A percentile compares a stretch with the other conserved stretches of the same genome.
phyloP scores from a whole-genome alignment of 2,113 vertebrate genomes.

The Eudyptes chrysolophus region DNA sequence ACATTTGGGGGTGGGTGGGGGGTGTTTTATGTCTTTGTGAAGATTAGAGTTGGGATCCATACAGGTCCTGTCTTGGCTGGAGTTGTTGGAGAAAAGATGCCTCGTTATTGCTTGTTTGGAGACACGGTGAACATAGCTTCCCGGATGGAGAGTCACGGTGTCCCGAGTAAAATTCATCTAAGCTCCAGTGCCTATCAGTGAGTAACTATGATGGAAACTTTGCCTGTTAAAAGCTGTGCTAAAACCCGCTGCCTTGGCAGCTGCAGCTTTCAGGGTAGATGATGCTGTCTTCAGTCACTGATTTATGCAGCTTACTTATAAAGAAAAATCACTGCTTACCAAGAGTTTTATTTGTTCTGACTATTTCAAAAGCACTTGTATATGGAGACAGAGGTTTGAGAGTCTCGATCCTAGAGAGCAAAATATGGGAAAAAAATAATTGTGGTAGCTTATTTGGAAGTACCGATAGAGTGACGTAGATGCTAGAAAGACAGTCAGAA shows the following conservation, averaged over 20 bases:
- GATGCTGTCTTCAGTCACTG: background rate
- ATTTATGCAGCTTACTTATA: background rate
- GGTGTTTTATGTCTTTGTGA: slow-evolving; percentile 41
- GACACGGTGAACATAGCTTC: slow-evolving; percentile 80
- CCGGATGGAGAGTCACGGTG: slow-evolving; percentile 76
- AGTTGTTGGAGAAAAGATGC: slow-evolving; percentile 81
- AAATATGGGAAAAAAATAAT: background rate
- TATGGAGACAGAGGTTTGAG: background rate
- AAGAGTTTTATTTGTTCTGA: background rate
- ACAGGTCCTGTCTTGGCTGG: slow-evolving; percentile 74
- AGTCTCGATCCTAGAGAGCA: background rate
- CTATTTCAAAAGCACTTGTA: background rate
- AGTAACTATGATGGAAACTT: background rate
- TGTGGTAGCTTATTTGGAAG: background rate
- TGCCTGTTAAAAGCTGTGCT: background rate
- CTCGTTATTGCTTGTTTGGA: slow-evolving; percentile 79
- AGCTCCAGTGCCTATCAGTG: slow-evolving; percentile 72
- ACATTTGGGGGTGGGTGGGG: background rate
- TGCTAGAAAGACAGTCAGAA: background rate
- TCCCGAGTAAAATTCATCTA: slow-evolving; percentile 75
- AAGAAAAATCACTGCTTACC: background rate
- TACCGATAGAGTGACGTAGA: background rate
- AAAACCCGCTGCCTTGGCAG: background rate
- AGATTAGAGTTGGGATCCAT: slow-evolving; percentile 79
- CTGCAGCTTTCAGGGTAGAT: background rate